Evolutionary conservation across 2,113 vertebrate genomes (phyloP).

Genomic region (Fulmarus glacialis): DNA sequence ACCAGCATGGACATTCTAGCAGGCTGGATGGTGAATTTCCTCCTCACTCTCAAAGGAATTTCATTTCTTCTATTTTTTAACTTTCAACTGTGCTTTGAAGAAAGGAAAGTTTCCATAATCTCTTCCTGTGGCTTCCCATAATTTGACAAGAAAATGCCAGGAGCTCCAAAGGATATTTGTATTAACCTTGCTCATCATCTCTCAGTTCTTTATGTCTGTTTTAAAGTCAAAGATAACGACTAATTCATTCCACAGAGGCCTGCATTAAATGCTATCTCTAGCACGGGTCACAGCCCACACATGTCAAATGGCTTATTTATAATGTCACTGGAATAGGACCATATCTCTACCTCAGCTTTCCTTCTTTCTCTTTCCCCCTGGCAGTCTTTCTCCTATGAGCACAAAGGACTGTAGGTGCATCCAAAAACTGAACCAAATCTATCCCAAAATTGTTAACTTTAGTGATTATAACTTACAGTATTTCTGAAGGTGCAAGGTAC

Average conservation of each 20-base stretch:
- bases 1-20: background rate
- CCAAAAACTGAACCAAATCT: background rate
- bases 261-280: background rate
- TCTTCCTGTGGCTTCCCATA: background rate
- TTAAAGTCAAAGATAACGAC: background rate
- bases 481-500: background rate
- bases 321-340: background rate
- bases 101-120: background rate
- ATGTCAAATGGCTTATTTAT: background rate
- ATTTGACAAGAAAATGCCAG: background rate
- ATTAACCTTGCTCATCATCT: background rate
- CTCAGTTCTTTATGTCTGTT: background rate
- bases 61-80: background rate
- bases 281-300: background rate
- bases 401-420: background rate
- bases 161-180: background rate
- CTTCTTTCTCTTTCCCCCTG: background rate
- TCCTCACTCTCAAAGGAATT: background rate
- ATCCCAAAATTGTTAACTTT: background rate
- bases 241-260: background rate
- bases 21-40: background rate
- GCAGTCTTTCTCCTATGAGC: background rate
- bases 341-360: background rate
- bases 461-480: background rate
- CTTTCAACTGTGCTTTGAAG: background rate